A percentile compares a stretch with the other conserved stretches of the same genome.
Evolutionary conservation across 2,888 invertebrate genomes (phyloP).

Genomic region (Hedya salicella): DNA sequence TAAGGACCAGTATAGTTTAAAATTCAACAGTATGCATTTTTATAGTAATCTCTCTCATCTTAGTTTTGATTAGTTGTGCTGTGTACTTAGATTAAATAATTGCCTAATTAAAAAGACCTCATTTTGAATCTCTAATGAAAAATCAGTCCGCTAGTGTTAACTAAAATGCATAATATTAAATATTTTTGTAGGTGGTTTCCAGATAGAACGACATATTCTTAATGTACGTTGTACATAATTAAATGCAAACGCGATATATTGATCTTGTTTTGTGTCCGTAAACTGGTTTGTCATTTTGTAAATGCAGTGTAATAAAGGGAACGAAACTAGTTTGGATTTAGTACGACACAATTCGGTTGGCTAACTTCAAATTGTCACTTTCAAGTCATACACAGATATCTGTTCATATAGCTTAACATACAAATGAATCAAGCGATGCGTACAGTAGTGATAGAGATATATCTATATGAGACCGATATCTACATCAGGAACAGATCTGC

Average conservation of each 20-base stretch:
- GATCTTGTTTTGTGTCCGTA: conserved; percentile 11
- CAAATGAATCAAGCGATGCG: too few species aligned
- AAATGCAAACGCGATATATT: background rate
- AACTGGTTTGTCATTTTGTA: conserved; percentile 16
- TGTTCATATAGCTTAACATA: too few species aligned
- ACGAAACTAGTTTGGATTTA: conserved; percentile 10
- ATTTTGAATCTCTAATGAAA: conserved; percentile 73
- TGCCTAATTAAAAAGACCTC: conserved; percentile 71
- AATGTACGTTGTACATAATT: background rate
- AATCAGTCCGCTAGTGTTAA: conserved; percentile 81
- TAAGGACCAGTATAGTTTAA: conserved; percentile 53
- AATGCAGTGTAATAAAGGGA: conserved; percentile 1
- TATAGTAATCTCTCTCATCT: conserved; percentile 74
- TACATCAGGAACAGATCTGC: too few species aligned
- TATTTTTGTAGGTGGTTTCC: conserved; percentile 58
- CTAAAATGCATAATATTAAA: conserved; percentile 70
- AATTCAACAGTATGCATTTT: conserved; percentile 64
- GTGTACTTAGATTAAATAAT: conserved; percentile 79
- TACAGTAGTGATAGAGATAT: too few species aligned
- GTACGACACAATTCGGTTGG: too few species aligned
- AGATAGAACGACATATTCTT: conserved; percentile 48
- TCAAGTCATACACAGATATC: too few species aligned
- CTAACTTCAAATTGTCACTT: too few species aligned
- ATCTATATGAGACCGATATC: too few species aligned
- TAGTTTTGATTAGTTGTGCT: conserved; percentile 83